Base-by-base conservation (phyloP, 2,888 invertebrate genomes). In the Mythimna vitellina region DNA sequence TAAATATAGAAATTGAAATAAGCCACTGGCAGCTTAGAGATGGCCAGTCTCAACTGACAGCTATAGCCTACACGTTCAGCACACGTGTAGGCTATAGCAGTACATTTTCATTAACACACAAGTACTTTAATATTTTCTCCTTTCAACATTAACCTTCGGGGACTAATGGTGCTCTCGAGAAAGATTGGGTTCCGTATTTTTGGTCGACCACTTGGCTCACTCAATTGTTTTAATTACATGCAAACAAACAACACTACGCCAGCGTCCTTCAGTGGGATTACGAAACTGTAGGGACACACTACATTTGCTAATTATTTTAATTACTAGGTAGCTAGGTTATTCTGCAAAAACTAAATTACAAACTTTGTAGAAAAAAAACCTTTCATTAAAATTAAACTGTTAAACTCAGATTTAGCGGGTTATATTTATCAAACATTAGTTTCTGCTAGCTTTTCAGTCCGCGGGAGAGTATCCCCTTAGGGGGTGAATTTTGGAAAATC, bases 221-320 rank as follows among this genome's bases (percentile, higher is more conserved):
- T 76, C 57, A 78, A 77, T 81, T 78, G 70, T 70, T 81, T 78
- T 78, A 81, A 78, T 76, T 76, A 70, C 35, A 77, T 32, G 60
- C 57, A 76, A 25, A 76, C 53, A 76, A 70, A 76, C 56, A 75
- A 66, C 61, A 42, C n/a, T 32, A 49, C 42, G 32, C 58, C 42
- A 22, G 9, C 42, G 32, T 38, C 29, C 29, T 64, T 56, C 25
- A 25, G 14, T 38, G 29, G 60, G 51, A 42, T 68, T 38, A 53
- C 49, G 22, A 51, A 77, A 63, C 46, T 66, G 32, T 0, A 35
- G 29, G 22, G 38, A 58, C 57, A 60, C 8, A 38, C 12, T 8
- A 29, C 14, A 8, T 7, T 56, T 62, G 35, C n/a, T 51, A 35
- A 78, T 75, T 75, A 63, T 57, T 71, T 70, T 70, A 72, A 78